Evolutionary conservation across 2,888 invertebrate genomes (phyloP), one percentile per base, ranked within the genome.

Genomic region (Dicycla oo): DNA sequence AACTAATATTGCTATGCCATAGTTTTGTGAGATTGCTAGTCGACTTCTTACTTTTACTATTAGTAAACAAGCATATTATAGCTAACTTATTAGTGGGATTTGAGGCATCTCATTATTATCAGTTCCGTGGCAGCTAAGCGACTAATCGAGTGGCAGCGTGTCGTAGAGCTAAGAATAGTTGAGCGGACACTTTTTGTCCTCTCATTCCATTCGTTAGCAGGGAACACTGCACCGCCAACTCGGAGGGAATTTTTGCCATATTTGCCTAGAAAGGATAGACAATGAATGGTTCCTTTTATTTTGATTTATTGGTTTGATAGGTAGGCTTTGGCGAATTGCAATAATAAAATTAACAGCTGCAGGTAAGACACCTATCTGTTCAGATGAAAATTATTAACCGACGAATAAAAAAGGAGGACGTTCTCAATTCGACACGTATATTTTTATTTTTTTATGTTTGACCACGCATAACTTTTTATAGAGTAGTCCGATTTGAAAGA

Each of bases 121-220:
- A 45, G 62, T 69, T 81, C 75, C 64, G 8, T 72, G 82, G 77
- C 77, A 82, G 73, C 84, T 85, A 87, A 87, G 84, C 86, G 88
- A 89, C 90, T 91, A 92, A 91, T 91, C 89, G 90, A 88, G 87
- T 86, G 84, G 86, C 86, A 86, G 87, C 87, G 88, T 89, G 89
- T 89, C 88, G 85, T 73, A 66, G 69, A 81, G 83, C 89, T 88
- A 90, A 91, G 92, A 92, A 93, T 93, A 92, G 91, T 87, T 87
- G 90, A 89, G 89, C 84, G 88, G 82, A 88, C 82, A 89, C 88
- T 94, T 94, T 94, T 94, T 94, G 90, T 90, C 87, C 83, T 86
- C 81, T 87, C 91, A 91, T 92, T 91, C 91, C 90, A 88, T 91
- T 91, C 88, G 90, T 91, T 91, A 90, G 87, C 85, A 77, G 87